Conservation (phyloP, 2,113 vertebrate species). For the Trogon surrucura region DNA sequence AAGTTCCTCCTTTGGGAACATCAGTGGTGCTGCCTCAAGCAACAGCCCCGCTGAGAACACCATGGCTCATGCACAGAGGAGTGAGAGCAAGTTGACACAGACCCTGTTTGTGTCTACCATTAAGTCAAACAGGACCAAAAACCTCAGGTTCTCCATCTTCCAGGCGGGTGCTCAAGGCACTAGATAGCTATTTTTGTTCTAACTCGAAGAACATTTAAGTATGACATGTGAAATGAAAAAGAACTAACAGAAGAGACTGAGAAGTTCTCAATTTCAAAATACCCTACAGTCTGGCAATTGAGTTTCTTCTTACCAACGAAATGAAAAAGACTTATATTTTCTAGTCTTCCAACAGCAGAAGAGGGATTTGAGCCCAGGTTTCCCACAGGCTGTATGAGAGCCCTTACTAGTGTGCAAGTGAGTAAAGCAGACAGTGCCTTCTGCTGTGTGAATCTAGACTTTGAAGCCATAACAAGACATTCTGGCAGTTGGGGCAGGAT, state of each 20-base stretch:
- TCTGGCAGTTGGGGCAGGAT: slow-evolving; percentile 68
- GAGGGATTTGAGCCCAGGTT: slow-evolving; percentile 62
- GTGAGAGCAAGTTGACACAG: neutral
- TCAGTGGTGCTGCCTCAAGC: neutral
- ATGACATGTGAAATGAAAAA: slow-evolving; percentile 57
- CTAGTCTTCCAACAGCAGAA: slow-evolving; percentile 53
- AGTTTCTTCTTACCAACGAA: slow-evolving; percentile 44
- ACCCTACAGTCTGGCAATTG: slow-evolving; percentile 66
- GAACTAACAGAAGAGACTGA: slow-evolving; percentile 59
- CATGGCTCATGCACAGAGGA: neutral
- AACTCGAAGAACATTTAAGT: slow-evolving; percentile 46
- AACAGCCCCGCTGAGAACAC: neutral
- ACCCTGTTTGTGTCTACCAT: slow-evolving; percentile 38
- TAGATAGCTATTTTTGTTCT: slow-evolving; percentile 46
- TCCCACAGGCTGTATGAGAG: slow-evolving; percentile 63
- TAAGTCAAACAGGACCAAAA: slow-evolving; percentile 37
- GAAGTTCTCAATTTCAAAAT: slow-evolving; percentile 68
- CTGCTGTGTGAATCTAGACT: slow-evolving; percentile 69
- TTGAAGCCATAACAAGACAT: slow-evolving; percentile 66
- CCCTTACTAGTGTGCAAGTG: slow-evolving; percentile 52
- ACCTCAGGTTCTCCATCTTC: neutral
- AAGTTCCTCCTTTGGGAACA: neutral
- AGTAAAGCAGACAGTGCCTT: slow-evolving; percentile 71
- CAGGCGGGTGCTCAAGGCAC: slow-evolving; percentile 27
- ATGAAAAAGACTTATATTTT: slow-evolving; percentile 47